Evolutionary conservation across 2,888 invertebrate species (phyloP).

Genomic region (Beris chalybata): DNA sequence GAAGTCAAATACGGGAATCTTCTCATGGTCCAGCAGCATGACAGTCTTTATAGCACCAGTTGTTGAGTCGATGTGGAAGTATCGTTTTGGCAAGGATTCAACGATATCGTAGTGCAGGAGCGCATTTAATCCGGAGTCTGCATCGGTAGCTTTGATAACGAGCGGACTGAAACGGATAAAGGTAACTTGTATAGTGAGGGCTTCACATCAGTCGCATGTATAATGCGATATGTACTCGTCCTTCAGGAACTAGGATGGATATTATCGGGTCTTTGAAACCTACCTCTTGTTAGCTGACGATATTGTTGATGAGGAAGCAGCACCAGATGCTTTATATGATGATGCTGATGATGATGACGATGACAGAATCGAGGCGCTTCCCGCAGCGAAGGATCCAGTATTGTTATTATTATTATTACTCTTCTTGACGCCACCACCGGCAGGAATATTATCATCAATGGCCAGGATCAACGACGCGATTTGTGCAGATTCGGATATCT

Average conservation of each 20-base stretch:
- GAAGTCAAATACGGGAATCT: conserved; percentile 69
- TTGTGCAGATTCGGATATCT: conserved; percentile 73
- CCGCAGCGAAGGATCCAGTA: conserved; percentile 5
- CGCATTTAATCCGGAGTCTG: conserved; percentile 84
- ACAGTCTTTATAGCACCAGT: conserved; percentile 85
- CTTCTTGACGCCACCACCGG: not conserved
- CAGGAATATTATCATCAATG: conserved; percentile 50
- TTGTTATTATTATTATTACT: conserved; percentile 9
- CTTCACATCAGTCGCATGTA: not conserved
- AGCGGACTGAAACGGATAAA: conserved; percentile 64
- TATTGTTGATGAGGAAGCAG: not conserved
- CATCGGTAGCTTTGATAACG: conserved; percentile 81
- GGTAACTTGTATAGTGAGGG: not conserved
- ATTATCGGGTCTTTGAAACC: conserved; percentile 1
- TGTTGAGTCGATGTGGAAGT: conserved; percentile 83
- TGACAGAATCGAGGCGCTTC: conserved; percentile 4
- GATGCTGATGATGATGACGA: conserved; percentile 9
- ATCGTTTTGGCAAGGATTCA: conserved; percentile 74
- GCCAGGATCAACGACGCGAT: conserved; percentile 74
- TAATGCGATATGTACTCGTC: not conserved
- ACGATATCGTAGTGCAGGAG: conserved; percentile 82
- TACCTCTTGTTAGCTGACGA: conserved; percentile 28
- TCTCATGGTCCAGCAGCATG: conserved; percentile 79
- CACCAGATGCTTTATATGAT: not conserved
- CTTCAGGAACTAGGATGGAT: not conserved